A percentile compares a stretch with the other conserved stretches of the same genome.
Evolutionary conservation across 2,113 vertebrate genomes (phyloP).

Genomic region (Percina caprodes): DNA sequence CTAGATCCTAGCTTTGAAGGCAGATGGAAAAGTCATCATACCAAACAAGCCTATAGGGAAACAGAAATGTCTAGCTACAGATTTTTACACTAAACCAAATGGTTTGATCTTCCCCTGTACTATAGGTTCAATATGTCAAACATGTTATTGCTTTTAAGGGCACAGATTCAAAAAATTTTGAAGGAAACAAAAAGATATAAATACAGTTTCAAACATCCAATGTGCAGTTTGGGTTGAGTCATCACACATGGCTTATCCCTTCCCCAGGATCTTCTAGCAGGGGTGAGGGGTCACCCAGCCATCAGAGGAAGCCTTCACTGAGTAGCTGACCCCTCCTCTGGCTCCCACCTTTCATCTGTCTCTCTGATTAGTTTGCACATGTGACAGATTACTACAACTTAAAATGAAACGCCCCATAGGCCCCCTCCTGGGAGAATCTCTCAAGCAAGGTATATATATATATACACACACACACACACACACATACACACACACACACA

Average conservation of each 20-base stretch:
- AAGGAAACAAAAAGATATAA: conserved; percentile 17
- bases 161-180: not conserved
- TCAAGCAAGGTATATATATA: conserved; percentile 62
- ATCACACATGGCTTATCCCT: conserved; percentile 72
- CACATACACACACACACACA: not conserved
- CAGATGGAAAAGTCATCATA: conserved; percentile 61
- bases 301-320: conserved; percentile 79
- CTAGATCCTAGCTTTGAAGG: conserved; percentile 60
- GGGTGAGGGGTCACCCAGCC: conserved; percentile 75
- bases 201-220: conserved; percentile 5
- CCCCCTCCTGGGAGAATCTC: conserved; percentile 67
- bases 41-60: conserved; percentile 40
- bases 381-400: conserved; percentile 75
- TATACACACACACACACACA: conserved; percentile 3
- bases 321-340: conserved; percentile 74
- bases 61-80: conserved; percentile 24
- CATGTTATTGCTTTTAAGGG: not conserved
- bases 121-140: conserved; percentile 28
- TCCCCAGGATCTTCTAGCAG: conserved; percentile 65
- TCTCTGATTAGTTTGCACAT: conserved; percentile 80
- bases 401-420: conserved; percentile 76
- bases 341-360: conserved; percentile 82
- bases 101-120: conserved; percentile 6
- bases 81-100: conserved; percentile 1
- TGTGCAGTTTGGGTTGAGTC: conserved; percentile 30